Evolutionary conservation across 2,888 invertebrate species (phyloP).

Genomic region (Ophraella communa): DNA sequence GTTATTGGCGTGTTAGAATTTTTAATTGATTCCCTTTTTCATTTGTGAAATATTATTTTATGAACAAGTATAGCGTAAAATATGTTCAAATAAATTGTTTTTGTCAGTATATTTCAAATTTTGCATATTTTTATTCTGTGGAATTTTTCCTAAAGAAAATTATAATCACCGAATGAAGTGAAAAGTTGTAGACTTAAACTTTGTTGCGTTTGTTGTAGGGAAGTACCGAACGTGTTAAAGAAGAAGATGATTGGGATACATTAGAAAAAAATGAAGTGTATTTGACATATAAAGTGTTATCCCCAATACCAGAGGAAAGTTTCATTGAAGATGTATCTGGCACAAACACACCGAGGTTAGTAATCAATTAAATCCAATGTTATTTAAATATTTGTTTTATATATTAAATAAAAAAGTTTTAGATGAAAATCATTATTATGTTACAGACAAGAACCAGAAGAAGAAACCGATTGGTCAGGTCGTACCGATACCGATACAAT

Average conservation of each 20-base stretch:
- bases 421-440: background rate
- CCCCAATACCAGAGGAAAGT: conserved; percentile 68
- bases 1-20: no score
- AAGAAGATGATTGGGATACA: conserved; percentile 56
- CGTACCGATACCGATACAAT: conserved; percentile 44
- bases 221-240: conserved; percentile 53
- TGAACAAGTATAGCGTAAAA: no score
- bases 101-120: no score
- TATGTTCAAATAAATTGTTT: no score
- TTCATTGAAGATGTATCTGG: conserved; percentile 45
- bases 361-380: background rate
- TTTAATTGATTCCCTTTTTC: no score
- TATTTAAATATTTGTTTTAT: no score
- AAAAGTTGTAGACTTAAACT: no score
- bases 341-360: conserved; percentile 48
- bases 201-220: conserved; percentile 46
- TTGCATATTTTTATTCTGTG: no score
- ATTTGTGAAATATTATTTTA: no score
- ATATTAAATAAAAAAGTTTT: background rate
- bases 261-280: conserved; percentile 57
- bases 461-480: conserved; percentile 56
- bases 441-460: conserved; percentile 37
- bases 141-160: no score
- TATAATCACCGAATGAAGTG: no score
- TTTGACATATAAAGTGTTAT: conserved; percentile 65